Conservation (phyloP, 2,113 vertebrate genomes). For the Andinoacara biseriatus region DNA sequence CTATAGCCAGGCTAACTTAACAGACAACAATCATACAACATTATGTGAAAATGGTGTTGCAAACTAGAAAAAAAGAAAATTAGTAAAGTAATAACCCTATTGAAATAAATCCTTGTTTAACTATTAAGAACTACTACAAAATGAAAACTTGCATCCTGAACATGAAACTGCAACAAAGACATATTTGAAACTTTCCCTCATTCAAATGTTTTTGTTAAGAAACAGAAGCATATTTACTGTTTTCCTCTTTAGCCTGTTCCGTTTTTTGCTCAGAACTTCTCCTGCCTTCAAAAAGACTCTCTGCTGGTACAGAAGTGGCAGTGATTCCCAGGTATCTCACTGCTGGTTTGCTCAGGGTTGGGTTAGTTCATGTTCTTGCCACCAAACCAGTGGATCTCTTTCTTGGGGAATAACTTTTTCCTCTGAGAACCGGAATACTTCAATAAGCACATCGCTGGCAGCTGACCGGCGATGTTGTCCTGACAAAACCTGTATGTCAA, state of each 20-base stretch:
- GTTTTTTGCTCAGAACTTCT: slow-evolving; percentile 1
- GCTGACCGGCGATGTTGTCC: neutral
- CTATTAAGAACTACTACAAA: too few relatives aligned
- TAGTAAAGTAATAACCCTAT: too few relatives aligned
- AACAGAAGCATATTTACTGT: neutral
- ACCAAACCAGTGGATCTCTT: neutral
- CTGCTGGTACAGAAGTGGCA: neutral
- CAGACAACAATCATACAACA: too few relatives aligned
- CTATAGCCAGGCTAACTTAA: too few relatives aligned
- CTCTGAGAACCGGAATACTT: neutral
- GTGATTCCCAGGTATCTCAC: neutral
- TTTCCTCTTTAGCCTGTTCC: neutral
- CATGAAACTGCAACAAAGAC: too few relatives aligned
- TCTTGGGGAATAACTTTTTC: neutral
- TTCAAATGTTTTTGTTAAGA: neutral
- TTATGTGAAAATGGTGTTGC: too few relatives aligned
- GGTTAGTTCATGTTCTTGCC: neutral
- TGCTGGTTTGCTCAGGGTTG: neutral
- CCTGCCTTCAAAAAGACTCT: slow-evolving; percentile 8
- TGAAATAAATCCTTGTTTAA: too few relatives aligned
- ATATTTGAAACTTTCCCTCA: neutral
- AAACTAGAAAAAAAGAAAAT: too few relatives aligned
- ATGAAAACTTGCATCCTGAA: too few relatives aligned
- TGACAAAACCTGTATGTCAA: too few relatives aligned
- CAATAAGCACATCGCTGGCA: neutral